Base-by-base conservation (phyloP, 2,888 invertebrate species). In the Leptarthrus brevirostris region DNA sequence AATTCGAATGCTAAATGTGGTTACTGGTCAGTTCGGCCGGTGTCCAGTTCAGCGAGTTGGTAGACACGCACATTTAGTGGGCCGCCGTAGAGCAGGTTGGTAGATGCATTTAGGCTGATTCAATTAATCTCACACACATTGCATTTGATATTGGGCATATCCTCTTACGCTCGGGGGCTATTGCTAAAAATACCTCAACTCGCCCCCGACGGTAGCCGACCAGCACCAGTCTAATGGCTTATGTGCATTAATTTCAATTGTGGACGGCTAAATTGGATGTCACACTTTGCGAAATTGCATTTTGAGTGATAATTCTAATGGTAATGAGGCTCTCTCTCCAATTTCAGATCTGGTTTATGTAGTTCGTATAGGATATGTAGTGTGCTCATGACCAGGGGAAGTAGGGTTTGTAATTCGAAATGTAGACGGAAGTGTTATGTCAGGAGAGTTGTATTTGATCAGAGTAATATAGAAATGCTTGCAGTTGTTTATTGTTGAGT, bases 201-300 rank as follows among this genome's bases (percentile, higher is more conserved):
- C 22, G 44, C 56, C 56, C 26, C 56, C 44, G 71, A 24, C 56
- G 56, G 56, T 72, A 47, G 56, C 26, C 26, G n/a, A 53, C 30
- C 36, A 54, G 30, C 72, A 24, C 36, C 58, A 34, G 26, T 58
- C 49, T 58, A 58, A 58, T 72, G 47, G 47, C 49, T 58, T 72
- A 72, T 72, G 49, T 76, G 75, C 74, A 76, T 76, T 76, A 76
- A 76, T 75, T 75, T 75, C 75, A 76, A 76, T 76, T 76, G 74
- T 72, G 75, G 61, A 76, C 64, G 54, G 30, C 74, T 76, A 75
- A 76, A 76, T 76, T 76, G 76, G 76, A 75, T 76, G 76, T 76
- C 75, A 75, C 76, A 76, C 76, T 76, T 76, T 76, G 75, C 72
- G 44, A 74, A 76, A 76, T 76, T 76, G 73, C 76, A 76, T 76